Evolutionary conservation across 2,888 invertebrate genomes (phyloP).

Genomic region (Hypomecis punctinalis): DNA sequence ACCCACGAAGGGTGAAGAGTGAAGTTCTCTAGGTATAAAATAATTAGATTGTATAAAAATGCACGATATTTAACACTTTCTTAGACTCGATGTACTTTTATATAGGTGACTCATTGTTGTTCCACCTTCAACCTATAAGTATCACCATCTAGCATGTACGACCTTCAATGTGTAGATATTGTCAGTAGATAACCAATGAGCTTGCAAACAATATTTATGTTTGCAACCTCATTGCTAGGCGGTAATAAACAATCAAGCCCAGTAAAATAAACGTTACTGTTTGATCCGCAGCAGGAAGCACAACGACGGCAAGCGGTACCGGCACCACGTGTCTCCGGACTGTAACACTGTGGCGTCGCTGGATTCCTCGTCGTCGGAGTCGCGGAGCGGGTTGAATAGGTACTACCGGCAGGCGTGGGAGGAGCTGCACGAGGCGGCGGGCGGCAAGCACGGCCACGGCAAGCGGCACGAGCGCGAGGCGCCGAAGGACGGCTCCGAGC

Average conservation of each 20-base stretch:
- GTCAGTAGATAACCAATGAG: too few relatives aligned
- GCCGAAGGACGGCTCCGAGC: slow-evolving; percentile 90
- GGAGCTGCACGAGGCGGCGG: slow-evolving; percentile 93
- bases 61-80: too few relatives aligned
- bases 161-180: too few relatives aligned
- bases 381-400: slow-evolving; percentile 92
- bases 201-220: too few relatives aligned
- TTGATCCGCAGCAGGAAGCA: slow-evolving; percentile 64
- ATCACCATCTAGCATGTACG: too few relatives aligned
- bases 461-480: slow-evolving; percentile 79
- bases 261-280: not conserved
- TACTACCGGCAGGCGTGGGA: slow-evolving; percentile 98
- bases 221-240: not conserved
- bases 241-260: not conserved
- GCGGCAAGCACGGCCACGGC: slow-evolving; percentile 79
- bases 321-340: slow-evolving; percentile 95
- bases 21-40: too few relatives aligned
- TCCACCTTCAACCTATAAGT: too few relatives aligned
- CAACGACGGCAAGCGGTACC: slow-evolving; percentile 93
- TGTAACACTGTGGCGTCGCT: slow-evolving; percentile 96
- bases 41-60: too few relatives aligned
- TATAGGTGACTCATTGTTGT: too few relatives aligned
- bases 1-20: too few relatives aligned
- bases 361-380: slow-evolving; percentile 94
- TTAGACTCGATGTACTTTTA: too few relatives aligned